Evolutionary conservation across 2,888 invertebrate genomes (phyloP).

Genomic region (Coelinius sp.): DNA sequence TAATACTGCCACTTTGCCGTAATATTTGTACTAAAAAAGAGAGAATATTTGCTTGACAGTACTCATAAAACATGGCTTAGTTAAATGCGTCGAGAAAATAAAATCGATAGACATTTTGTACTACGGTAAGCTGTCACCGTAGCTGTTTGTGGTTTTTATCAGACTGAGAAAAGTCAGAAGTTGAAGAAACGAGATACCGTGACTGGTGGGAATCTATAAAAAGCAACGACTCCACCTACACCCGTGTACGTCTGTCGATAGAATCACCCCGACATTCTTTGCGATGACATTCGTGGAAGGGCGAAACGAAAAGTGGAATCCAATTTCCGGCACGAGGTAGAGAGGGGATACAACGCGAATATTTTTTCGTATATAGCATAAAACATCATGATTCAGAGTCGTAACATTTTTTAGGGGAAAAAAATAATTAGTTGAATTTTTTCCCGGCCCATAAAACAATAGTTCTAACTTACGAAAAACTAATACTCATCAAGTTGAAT

Average conservation of each 20-base stretch:
- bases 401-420: background rate
- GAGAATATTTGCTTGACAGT: background rate
- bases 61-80: background rate
- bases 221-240: slow-evolving; percentile 8
- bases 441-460: background rate
- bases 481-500: slow-evolving; percentile 25
- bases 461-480: background rate
- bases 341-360: background rate
- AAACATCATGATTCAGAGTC: background rate
- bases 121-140: slow-evolving; percentile 22
- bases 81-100: background rate
- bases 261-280: slow-evolving; percentile 27
- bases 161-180: slow-evolving; percentile 9
- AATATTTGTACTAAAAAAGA: background rate
- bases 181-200: slow-evolving; percentile 19
- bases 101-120: slow-evolving; percentile 6
- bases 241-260: slow-evolving; percentile 17
- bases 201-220: slow-evolving; percentile 28
- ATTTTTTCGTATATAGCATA: slow-evolving; percentile 2
- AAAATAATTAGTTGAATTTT: background rate
- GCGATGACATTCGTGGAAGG: slow-evolving; percentile 9
- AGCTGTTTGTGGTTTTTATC: slow-evolving; percentile 12
- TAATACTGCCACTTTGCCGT: no score
- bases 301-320: slow-evolving; percentile 27
- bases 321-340: slow-evolving; percentile 18